Conservation (phyloP, 2,113 vertebrate species). For the Platichthys stellatus region DNA sequence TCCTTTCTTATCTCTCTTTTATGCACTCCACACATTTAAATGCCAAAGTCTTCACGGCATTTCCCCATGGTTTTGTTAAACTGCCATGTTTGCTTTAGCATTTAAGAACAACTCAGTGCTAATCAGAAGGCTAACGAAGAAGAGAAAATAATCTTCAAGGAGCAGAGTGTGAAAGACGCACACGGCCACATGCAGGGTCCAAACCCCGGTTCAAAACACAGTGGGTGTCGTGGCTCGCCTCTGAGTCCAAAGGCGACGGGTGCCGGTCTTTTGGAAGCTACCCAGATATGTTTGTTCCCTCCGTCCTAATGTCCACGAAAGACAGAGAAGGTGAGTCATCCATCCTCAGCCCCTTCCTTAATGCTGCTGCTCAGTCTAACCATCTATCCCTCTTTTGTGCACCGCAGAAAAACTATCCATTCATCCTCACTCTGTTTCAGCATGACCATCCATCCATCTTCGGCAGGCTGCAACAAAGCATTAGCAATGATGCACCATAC, state of each 20-base stretch:
- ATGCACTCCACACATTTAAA: neutral
- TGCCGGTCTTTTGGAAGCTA: constrained; percentile 25
- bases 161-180: neutral
- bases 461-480: constrained; percentile 26
- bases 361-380: constrained; percentile 21
- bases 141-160: neutral
- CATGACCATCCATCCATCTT: constrained; percentile 49
- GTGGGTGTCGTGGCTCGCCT: constrained; percentile 3
- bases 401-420: constrained; percentile 36
- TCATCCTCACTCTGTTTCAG: constrained; percentile 46
- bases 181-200: neutral
- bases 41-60: neutral
- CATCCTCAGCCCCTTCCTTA: constrained; percentile 45
- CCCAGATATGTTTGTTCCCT: constrained; percentile 40
- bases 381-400: constrained; percentile 41
- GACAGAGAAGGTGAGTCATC: constrained; percentile 56
- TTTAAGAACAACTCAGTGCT: neutral
- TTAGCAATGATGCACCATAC: constrained; percentile 38
- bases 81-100: neutral
- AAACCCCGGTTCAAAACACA: constrained; percentile 11
- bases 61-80: neutral
- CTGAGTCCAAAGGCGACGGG: neutral
- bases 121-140: neutral
- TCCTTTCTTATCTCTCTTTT: neutral
- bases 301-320: constrained; percentile 40